A percentile compares a stretch with the other conserved stretches of the same genome.
Conservation (phyloP, 2,888 invertebrate species). For the Altica lythri region DNA sequence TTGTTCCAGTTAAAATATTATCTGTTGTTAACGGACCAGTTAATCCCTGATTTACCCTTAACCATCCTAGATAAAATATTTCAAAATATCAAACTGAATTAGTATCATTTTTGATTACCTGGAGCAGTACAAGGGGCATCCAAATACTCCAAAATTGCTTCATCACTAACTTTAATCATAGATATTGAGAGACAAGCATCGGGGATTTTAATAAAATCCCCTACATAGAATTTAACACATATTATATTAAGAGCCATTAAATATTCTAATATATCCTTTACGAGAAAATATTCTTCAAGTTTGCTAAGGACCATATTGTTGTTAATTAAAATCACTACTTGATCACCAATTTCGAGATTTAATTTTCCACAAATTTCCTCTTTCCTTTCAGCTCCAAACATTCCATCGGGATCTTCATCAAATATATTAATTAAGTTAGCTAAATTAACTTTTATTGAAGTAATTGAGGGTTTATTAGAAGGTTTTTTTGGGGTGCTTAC, state of each 20-base stretch:
- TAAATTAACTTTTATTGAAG: constrained; percentile 8
- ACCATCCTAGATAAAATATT: constrained; percentile 40
- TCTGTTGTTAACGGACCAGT: constrained; percentile 16
- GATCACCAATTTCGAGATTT: constrained; percentile 13
- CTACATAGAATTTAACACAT: constrained; percentile 42
- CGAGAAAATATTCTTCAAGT: constrained; percentile 72
- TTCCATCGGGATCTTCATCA: background rate
- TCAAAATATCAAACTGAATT: background rate
- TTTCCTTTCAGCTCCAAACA: background rate
- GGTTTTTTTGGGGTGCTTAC: background rate
- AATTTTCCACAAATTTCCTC: constrained; percentile 3
- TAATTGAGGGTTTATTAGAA: background rate
- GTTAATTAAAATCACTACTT: constrained; percentile 71
- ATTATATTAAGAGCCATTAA: constrained; percentile 40
- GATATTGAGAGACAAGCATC: constrained; percentile 61
- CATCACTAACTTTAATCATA: constrained; percentile 62
- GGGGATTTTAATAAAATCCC: constrained; percentile 38
- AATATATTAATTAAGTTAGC: background rate
- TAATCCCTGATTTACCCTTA: constrained; percentile 35
- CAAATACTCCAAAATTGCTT: constrained; percentile 61
- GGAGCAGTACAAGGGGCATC: constrained; percentile 65
- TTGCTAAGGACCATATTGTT: constrained; percentile 75
- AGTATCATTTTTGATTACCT: constrained; percentile 53
- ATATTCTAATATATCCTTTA: constrained; percentile 50
- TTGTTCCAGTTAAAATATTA: constrained; percentile 26